Base-by-base conservation (phyloP, 2,888 invertebrate genomes). In the Agrotis clavis region DNA sequence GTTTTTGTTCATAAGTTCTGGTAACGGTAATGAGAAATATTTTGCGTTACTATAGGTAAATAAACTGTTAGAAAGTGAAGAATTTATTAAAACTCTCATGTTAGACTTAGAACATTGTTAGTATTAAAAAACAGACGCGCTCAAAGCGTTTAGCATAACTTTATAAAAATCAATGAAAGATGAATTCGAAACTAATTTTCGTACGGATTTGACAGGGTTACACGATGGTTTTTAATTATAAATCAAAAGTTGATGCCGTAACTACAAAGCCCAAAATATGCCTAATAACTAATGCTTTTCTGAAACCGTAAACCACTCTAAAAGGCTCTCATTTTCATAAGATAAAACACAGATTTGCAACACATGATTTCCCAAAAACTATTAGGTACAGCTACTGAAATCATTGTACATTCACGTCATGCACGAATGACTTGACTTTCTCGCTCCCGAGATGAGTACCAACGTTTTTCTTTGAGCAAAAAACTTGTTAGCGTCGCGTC, bases 391-490 rank as follows among this genome's bases (percentile, higher is more conserved):
- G 63, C 45, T 62, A 76, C 76, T 75, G 75, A 87, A 83, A 84
- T 84, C 67, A 86, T 86, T 86, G 73, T 88, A 86, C 85, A 90
- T 91, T 89, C 86, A 86, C 79, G 90, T 88, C 80, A 84, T 85
- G 88, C 88, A 85, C 88, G 86, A 85, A 83, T 90, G 86, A 81
- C 82, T 88, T 85, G 79, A 92, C 93, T 94, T 93, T 94, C 93
- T 92, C 92, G 90, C 71, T 62, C 76, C 74, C 56, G 25, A 72
- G 90, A 90, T 89, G 90, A 88, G 89, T 90, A 90, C 90, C 74
- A 63, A 75, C 71, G 87, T 92, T 92, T 93, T 93, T 93, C 90
- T 89, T 75, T 77, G 64, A 50, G 78, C 87, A 92, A 92, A 92
- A 93, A 93, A 91, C 92, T 92, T 89, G 92, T 93, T 92, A 91